Evolutionary conservation across 2,888 invertebrate genomes (phyloP).

Genomic region (Orgyia antiqua): DNA sequence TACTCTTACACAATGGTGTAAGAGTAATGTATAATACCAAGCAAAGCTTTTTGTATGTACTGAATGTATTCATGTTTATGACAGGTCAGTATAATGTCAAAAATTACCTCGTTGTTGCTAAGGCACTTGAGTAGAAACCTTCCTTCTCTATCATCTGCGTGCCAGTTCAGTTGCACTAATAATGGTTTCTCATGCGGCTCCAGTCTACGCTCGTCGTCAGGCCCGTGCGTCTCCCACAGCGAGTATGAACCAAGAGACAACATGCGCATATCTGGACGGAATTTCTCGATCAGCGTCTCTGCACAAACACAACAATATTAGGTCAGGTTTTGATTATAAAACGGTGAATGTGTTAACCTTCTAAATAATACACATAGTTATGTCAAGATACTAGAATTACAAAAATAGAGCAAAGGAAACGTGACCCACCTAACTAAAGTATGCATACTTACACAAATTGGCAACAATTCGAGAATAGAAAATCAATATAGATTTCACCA

Average conservation of each 20-base stretch:
- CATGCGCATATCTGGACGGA: conserved; percentile 99
- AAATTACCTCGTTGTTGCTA: conserved; percentile 91
- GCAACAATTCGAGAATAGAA: conserved; percentile 1
- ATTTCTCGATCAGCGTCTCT: conserved; percentile 98
- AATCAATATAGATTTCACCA: not conserved
- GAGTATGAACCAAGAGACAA: conserved; percentile 86
- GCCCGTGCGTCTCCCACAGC: conserved; percentile 85
- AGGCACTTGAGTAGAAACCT: conserved; percentile 95
- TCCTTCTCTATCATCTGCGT: conserved; percentile 98
- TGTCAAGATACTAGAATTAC: not conserved
- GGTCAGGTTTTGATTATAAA: no score
- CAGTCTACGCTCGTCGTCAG: conserved; percentile 92
- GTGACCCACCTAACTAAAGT: conserved; percentile 4
- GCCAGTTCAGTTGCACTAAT: conserved; percentile 99
- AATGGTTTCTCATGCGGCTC: conserved; percentile 96
- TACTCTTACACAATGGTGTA: no score
- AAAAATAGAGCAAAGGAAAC: conserved; percentile 2
- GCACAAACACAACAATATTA: no score
- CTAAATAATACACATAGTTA: no score
- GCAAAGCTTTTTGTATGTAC: no score
- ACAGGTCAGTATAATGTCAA: no score
- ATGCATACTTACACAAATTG: conserved; percentile 4
- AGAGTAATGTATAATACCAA: no score
- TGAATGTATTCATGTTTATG: no score
- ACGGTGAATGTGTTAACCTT: no score